Conservation (phyloP, 2,888 invertebrate species). For the Endotricha flammealis region DNA sequence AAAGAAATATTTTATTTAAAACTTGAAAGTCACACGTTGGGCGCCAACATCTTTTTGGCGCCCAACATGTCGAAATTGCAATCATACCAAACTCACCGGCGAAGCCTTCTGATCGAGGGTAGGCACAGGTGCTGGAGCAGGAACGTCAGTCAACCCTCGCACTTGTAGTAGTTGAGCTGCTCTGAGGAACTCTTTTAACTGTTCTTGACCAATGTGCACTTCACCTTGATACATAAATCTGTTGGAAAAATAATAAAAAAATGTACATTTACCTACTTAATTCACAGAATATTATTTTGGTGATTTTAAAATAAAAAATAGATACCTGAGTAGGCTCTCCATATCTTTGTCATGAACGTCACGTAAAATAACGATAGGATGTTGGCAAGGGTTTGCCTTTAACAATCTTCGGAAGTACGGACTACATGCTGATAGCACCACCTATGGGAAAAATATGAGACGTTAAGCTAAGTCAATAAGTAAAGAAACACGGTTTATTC, state of each 20-base stretch:
- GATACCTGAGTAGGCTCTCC: slow-evolving; percentile 88
- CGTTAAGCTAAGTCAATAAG: no score
- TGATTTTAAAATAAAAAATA: slow-evolving; percentile 1
- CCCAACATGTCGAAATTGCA: slow-evolving; percentile 16
- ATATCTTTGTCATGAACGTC: slow-evolving; percentile 92
- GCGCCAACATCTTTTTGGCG: slow-evolving; percentile 14
- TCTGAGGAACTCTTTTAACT: slow-evolving; percentile 89
- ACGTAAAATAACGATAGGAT: slow-evolving; percentile 91
- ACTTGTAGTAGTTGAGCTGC: slow-evolving; percentile 93
- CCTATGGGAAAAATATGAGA: slow-evolving; percentile 35
- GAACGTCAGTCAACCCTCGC: slow-evolving; percentile 90
- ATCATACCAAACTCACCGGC: slow-evolving; percentile 70
- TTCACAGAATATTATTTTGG: no score
- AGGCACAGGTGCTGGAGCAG: slow-evolving; percentile 64
- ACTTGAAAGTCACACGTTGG: not conserved
- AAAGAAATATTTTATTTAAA: not conserved
- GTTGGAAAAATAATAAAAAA: slow-evolving; percentile 9
- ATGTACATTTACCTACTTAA: not conserved
- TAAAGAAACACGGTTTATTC: no score
- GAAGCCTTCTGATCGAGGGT: slow-evolving; percentile 82
- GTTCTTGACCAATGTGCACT: slow-evolving; percentile 92
- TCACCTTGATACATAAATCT: slow-evolving; percentile 96
- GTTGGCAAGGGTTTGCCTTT: slow-evolving; percentile 94
- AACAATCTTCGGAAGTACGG: slow-evolving; percentile 93
- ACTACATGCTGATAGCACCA: slow-evolving; percentile 94